Base-by-base conservation (phyloP, 1,140 invertebrate genomes). In the Zaprionus ornatus region DNA sequence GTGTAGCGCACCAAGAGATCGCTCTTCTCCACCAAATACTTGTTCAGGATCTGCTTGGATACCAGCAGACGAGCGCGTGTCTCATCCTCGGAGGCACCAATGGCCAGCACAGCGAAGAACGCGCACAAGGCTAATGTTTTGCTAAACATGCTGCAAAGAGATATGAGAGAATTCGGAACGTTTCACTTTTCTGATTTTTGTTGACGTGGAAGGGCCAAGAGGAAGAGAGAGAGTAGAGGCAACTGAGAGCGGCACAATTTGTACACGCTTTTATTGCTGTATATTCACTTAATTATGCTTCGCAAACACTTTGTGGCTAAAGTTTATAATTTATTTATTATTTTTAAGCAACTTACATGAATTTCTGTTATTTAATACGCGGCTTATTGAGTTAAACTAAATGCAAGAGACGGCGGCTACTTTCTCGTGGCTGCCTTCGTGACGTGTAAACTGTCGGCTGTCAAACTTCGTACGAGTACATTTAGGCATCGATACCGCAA, bases 11-110 rank as follows among this genome's bases (percentile, higher is more conserved):
- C 96, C 80, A 99, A 95, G 82, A 99, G 96, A 93, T 99, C 99
- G 96, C 98, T 98, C 91, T 97, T 96, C 94, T 99, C 98, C n/a
- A 99, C 98, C 60, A 99, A 94, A 93, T 99, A 99, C 94, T 97
- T 98, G 90, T 99, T 99, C n/a, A 99, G 94, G 85, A 99, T 96
- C 93, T 97, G 96, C 93, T 98, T 98, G 4, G 96, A 97, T 15
- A 97, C 95, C 56, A 98, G 93, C 50, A 98, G 93, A 78, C 95
- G 94, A 17, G 97, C 96, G 59, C 94, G 94, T 56, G 94, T 94
- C 80, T 97, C 96, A 62, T 96, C 95, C 40, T 94, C 87, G 10
- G 86, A 88, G 10, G 82, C 68, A 61, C 91, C 84, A 17, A 90
- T 74, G 54, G 74, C 86, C 42, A 80, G 77, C 12, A 90, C 62